These are phyloP conservation scores for Octopus sinensis DNA, from an alignment of 1,140 invertebrate genomes.

Conservation along the genomic window DNA sequence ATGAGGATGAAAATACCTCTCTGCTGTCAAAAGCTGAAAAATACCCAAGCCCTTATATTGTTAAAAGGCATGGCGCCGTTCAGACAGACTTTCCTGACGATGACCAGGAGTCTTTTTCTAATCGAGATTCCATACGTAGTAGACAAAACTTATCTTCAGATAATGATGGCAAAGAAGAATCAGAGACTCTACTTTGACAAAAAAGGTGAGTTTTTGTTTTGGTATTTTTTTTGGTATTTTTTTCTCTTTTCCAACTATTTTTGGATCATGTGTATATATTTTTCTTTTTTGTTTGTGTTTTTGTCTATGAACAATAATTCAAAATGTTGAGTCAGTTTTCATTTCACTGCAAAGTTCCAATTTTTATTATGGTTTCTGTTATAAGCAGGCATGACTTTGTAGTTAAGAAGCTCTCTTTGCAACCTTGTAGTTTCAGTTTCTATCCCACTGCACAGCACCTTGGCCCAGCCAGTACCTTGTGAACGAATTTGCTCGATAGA, in stretches of 20 bases:
- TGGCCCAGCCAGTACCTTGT: too few relatives aligned
- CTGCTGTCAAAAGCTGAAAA: slow-evolving; percentile 36
- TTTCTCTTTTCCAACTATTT: background rate
- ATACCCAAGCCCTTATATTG: slow-evolving; percentile 44
- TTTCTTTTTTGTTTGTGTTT: background rate
- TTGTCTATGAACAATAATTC: background rate
- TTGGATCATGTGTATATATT: background rate
- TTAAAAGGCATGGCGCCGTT: slow-evolving; percentile 47
- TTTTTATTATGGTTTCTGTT: too few relatives aligned
- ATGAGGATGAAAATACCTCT: slow-evolving; percentile 44
- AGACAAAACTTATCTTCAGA: slow-evolving; percentile 44
- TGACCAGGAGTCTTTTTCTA: slow-evolving; percentile 31
- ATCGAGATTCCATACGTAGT: slow-evolving; percentile 39
- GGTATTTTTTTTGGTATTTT: background rate
- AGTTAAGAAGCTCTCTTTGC: too few relatives aligned
- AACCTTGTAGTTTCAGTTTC: too few relatives aligned
- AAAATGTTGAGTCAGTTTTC: too few relatives aligned
- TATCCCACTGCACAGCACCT: too few relatives aligned
- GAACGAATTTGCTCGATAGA: too few relatives aligned
- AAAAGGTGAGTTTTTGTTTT: slow-evolving; percentile 12
- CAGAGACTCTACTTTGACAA: slow-evolving; percentile 49
- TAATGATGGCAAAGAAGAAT: slow-evolving; percentile 36
- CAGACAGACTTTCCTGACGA: slow-evolving; percentile 49
- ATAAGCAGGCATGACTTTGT: too few relatives aligned
- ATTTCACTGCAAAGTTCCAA: too few relatives aligned